Evolutionary conservation across 2,797 vertebrate species (phyloP).

Genomic region (Phaenicophaeus curvirostris): DNA sequence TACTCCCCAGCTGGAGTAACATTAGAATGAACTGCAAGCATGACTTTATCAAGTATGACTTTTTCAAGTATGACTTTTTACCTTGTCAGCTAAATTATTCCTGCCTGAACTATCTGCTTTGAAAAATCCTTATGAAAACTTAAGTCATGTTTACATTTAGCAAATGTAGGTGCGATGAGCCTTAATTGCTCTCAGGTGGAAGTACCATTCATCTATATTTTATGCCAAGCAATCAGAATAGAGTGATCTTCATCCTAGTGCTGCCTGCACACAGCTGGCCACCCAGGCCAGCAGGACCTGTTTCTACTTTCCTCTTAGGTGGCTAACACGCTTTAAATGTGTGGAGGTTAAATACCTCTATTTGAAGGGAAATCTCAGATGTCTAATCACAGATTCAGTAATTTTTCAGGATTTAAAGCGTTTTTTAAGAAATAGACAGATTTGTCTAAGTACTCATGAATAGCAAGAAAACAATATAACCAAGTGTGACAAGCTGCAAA

Average conservation of each 20-base stretch:
- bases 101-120: background rate
- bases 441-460: background rate
- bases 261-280: background rate
- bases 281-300: background rate
- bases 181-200: background rate
- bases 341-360: background rate
- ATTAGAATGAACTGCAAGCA: background rate
- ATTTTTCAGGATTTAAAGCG: background rate
- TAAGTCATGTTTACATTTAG: background rate
- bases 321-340: background rate
- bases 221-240: background rate
- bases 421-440: background rate
- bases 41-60: background rate
- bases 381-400: background rate
- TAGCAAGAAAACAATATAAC: background rate
- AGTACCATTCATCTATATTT: background rate
- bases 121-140: background rate
- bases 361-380: background rate
- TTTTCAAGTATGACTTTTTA: background rate
- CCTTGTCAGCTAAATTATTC: background rate
- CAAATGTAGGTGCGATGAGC: background rate
- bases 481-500: background rate
- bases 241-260: background rate
- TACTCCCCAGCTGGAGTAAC: background rate
- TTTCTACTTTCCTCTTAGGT: background rate